A percentile compares a stretch with the other conserved stretches of the same genome.
Conservation (phyloP, 1,140 invertebrate species). For the Trinorchestia longiramus region DNA sequence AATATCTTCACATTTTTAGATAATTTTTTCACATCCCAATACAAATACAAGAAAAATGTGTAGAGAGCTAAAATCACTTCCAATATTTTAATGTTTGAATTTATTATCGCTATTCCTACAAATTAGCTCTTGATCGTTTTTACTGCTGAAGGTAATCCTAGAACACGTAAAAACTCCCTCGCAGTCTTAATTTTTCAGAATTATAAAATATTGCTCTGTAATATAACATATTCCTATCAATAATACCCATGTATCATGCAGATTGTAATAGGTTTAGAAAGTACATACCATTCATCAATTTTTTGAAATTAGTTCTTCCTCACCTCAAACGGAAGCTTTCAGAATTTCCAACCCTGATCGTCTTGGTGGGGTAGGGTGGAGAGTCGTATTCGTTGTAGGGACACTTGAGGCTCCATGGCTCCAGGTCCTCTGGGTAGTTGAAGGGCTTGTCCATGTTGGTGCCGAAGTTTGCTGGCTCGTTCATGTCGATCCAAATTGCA, state of each 20-base stretch:
- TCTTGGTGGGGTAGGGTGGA: conserved; percentile 68
- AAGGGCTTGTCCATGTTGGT: conserved; percentile 70
- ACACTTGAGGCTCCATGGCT: conserved; percentile 68
- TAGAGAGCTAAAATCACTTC: too few relatives aligned
- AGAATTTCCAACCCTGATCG: conserved; percentile 16
- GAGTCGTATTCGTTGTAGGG: conserved; percentile 67
- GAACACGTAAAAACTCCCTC: too few relatives aligned
- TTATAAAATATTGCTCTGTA: not conserved
- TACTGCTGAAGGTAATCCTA: too few relatives aligned
- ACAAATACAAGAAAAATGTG: too few relatives aligned
- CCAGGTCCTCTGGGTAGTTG: conserved; percentile 69
- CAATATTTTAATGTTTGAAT: too few relatives aligned
- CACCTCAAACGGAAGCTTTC: conserved; percentile 30
- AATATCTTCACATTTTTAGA: too few relatives aligned
- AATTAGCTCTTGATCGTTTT: too few relatives aligned
- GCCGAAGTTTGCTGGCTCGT: conserved; percentile 70
- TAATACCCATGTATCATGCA: not conserved
- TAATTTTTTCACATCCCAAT: too few relatives aligned
- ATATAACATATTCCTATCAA: not conserved
- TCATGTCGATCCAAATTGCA: conserved; percentile 69
- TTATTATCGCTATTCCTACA: too few relatives aligned
- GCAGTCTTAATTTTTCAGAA: not conserved
- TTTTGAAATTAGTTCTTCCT: not conserved
- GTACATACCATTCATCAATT: too few relatives aligned
- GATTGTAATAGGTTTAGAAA: not conserved